These are phyloP conservation scores for Podarcis cretensis DNA, from an alignment of 2,113 vertebrate species.

Conservation along the genomic window DNA sequence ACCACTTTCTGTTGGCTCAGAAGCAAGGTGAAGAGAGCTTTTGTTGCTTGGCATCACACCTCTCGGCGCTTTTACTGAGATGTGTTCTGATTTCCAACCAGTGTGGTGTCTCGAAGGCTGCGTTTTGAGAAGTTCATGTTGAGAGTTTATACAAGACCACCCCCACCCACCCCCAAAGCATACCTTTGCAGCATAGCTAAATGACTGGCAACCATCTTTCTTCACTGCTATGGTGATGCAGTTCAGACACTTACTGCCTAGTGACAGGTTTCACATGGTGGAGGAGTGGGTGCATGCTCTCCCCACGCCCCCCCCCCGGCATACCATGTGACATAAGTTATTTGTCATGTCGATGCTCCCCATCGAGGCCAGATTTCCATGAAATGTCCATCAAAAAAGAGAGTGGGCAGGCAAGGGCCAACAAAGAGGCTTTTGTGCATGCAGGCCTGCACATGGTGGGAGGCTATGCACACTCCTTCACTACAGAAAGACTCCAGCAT, in stretches of 20 bases:
- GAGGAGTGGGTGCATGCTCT: too few species aligned
- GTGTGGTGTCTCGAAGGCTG: constrained; percentile 45
- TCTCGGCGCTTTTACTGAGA: constrained; percentile 56
- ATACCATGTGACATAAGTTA: not conserved
- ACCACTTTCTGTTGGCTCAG: constrained; percentile 38
- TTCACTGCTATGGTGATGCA: not conserved
- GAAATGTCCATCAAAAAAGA: not conserved
- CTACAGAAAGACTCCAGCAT: not conserved
- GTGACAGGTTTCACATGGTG: not conserved
- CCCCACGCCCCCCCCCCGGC: fast-evolving
- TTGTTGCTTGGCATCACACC: constrained; percentile 59
- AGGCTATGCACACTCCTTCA: not conserved
- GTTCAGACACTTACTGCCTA: not conserved
- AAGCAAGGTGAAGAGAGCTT: constrained; percentile 49
- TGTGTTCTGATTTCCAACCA: constrained; percentile 49
- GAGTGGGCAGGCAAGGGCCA: not conserved
- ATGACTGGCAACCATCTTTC: constrained; percentile 31
- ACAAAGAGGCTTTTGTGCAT: not conserved
- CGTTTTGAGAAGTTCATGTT: constrained; percentile 52
- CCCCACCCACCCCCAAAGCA: not conserved
- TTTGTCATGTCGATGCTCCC: not conserved
- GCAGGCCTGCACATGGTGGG: not conserved
- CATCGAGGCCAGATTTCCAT: not conserved
- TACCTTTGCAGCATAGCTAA: constrained; percentile 38
- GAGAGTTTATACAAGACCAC: constrained; percentile 30